phyloP scores from a whole-genome alignment of 2,113 vertebrate species.

The Percina caprodes region DNA sequence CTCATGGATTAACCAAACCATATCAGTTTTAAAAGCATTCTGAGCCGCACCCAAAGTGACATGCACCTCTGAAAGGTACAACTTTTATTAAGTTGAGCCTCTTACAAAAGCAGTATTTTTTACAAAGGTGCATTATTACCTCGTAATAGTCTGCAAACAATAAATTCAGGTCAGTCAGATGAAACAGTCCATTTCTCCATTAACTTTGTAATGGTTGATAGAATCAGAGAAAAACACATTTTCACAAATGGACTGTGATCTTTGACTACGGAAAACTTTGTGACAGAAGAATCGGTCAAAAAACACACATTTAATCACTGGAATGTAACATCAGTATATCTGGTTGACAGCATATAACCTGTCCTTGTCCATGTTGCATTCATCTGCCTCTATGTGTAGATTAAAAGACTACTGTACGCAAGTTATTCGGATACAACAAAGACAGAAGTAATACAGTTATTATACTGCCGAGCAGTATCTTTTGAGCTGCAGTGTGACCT shows the following conservation, averaged over 20 bases:
- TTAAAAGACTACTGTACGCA: neutral
- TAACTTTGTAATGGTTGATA: neutral
- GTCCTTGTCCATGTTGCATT: neutral
- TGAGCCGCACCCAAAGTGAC: constrained; percentile 61
- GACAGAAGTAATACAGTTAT: neutral
- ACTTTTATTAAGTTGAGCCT: constrained; percentile 45
- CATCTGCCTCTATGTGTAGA: neutral
- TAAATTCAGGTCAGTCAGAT: constrained; percentile 23
- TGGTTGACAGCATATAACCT: neutral
- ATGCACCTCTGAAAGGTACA: constrained; percentile 60
- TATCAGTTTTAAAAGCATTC: constrained; percentile 79
- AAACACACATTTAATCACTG: neutral
- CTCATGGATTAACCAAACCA: constrained; percentile 76
- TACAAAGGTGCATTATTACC: constrained; percentile 22
- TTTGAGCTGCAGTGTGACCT: neutral
- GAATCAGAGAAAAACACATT: neutral
- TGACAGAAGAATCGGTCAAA: neutral
- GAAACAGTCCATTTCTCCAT: neutral
- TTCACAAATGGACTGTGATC: neutral
- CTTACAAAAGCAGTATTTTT: constrained; percentile 30
- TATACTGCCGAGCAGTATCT: neutral
- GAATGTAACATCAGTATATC: neutral
- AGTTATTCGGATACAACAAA: neutral
- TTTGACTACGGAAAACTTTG: neutral
- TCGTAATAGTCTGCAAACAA: constrained; percentile 4